Evolutionary conservation across 1,140 invertebrate species (phyloP).

Genomic region (Drosophila ambigua): DNA sequence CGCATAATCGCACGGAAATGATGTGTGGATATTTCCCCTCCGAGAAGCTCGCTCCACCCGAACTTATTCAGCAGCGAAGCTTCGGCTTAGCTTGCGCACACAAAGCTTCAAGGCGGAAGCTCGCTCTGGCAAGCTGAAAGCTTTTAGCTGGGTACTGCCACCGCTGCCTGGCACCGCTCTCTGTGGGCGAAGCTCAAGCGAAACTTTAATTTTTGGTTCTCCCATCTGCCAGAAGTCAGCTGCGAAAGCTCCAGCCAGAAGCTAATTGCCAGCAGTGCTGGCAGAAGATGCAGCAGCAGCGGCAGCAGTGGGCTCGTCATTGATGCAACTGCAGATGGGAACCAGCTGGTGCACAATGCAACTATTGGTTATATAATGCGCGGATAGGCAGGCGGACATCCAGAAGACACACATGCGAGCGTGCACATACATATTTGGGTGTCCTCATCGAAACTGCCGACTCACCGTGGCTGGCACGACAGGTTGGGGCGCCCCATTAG

Average conservation of each 20-base stretch:
- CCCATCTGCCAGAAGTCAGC: no score
- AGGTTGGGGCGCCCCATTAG: constrained; percentile 37
- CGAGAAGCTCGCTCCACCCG: constrained; percentile 2
- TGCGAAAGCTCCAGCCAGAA: background rate
- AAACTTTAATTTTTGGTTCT: no score
- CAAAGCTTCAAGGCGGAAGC: constrained; percentile 1
- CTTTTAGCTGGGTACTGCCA: no score
- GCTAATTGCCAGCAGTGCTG: constrained; percentile 6
- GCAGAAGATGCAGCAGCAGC: background rate
- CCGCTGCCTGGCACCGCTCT: no score
- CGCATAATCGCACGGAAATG: constrained; percentile 1
- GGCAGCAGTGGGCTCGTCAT: constrained; percentile 1
- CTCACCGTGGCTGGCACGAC: constrained; percentile 12
- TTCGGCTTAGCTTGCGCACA: background rate
- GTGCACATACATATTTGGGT: constrained; percentile 5
- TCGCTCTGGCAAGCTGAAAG: background rate
- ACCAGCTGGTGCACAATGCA: background rate
- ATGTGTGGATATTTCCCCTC: constrained; percentile 26
- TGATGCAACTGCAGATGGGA: constrained; percentile 15
- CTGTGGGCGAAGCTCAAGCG: no score
- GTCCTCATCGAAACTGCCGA: constrained; percentile 20
- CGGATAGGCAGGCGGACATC: background rate
- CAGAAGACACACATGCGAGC: background rate
- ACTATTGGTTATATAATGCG: constrained; percentile 22
- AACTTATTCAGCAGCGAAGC: constrained; percentile 48